Conservation (phyloP, 2,113 vertebrate species). For the Chlorodrepanis virens region DNA sequence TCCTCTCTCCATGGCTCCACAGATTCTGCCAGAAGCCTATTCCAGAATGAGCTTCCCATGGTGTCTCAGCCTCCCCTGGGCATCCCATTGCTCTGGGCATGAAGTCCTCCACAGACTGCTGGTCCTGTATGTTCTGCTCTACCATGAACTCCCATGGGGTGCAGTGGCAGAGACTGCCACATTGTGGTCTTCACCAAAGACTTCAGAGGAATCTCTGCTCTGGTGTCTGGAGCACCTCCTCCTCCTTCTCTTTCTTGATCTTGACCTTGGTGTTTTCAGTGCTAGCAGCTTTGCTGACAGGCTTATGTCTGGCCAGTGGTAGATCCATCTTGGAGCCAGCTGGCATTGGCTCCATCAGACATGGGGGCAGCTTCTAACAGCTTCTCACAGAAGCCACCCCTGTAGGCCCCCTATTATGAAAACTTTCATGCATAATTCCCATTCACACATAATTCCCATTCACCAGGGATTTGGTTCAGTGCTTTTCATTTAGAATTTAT, state of each 20-base stretch:
- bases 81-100: background rate
- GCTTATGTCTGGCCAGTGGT: background rate
- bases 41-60: background rate
- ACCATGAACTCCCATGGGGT: fast-evolving
- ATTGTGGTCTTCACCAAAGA: background rate
- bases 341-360: background rate
- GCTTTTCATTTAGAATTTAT: background rate
- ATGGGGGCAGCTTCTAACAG: background rate
- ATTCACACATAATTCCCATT: background rate
- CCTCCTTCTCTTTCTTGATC: background rate
- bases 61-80: background rate
- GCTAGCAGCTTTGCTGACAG: background rate
- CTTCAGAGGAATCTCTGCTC: background rate
- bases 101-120: background rate
- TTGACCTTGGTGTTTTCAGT: background rate
- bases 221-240: background rate
- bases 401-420: background rate
- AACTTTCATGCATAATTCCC: background rate
- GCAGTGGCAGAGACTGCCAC: background rate
- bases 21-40: background rate
- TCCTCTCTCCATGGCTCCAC: background rate
- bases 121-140: background rate
- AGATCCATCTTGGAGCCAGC: background rate
- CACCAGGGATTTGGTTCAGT: background rate
- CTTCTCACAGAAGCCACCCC: background rate